These are phyloP conservation scores for Catajapyx aquilonaris DNA, from an alignment of 1,140 invertebrate species.

Conservation along the genomic window DNA sequence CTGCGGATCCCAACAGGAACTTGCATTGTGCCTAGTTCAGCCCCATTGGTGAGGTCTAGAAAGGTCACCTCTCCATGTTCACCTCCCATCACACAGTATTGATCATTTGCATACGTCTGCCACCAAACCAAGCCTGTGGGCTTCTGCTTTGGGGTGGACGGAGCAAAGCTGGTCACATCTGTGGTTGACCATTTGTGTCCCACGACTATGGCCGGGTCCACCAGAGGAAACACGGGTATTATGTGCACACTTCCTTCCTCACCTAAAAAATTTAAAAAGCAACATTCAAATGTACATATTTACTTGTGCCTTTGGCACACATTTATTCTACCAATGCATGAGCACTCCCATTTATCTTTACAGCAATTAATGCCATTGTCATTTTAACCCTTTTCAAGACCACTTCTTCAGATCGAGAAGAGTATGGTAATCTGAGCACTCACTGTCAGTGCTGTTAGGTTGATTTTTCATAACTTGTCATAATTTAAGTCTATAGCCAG, in stretches of 20 bases:
- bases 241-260: slow-evolving; percentile 38
- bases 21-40: slow-evolving; percentile 36
- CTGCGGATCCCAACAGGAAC: slow-evolving; percentile 33
- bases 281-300: too few species aligned
- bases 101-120: slow-evolving; percentile 36
- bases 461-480: too few species aligned
- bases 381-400: too few species aligned
- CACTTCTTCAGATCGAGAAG: too few species aligned
- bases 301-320: too few species aligned
- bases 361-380: too few species aligned
- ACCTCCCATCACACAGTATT: slow-evolving; percentile 45
- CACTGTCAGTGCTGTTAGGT: too few species aligned
- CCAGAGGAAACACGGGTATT: slow-evolving; percentile 31
- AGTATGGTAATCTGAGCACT: too few species aligned
- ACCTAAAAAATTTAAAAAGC: too few species aligned
- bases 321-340: too few species aligned
- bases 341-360: too few species aligned
- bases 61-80: slow-evolving; percentile 46
- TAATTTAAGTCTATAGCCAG: too few species aligned
- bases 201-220: slow-evolving; percentile 26
- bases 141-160: slow-evolving; percentile 14
- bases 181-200: slow-evolving; percentile 33
- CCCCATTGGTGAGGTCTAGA: slow-evolving; percentile 42
- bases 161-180: slow-evolving; percentile 19
- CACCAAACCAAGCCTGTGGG: slow-evolving; percentile 41